Evolutionary conservation across 2,113 vertebrate genomes (phyloP), one percentile per base, ranked within the genome.

Genomic region (Nestor notabilis): DNA sequence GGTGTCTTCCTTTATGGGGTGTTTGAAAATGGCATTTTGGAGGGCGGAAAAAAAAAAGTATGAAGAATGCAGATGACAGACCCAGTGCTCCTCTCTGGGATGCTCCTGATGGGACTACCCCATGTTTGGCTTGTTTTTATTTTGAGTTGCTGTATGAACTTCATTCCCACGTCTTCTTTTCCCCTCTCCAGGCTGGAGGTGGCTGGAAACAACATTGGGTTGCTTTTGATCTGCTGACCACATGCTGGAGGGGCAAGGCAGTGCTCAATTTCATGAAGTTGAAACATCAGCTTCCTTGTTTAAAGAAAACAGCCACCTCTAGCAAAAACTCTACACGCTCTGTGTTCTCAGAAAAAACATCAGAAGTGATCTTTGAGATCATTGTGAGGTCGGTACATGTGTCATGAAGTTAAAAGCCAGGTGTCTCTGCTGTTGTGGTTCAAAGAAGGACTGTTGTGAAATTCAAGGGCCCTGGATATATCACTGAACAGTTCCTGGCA

Each of bases 341-440:
- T 58, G 53, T 37, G 20, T 63, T 31, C 33, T 17, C 33, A 17
- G 56, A 10, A 68, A 33, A 17, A 13, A 2, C 0, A 4, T 0
- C 17, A 77, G 23, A 37, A 21, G 83, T 27, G n/a, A 31, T 20
- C 53, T 52, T 25, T 11, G 79, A 75, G 41, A 8, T 37, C 12
- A 0, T 44, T 14, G 5, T 11, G 21, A 19, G 47, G 37, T 13
- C 65, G 2, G 0, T 14, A 17, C 7, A 0, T 8, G 17, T 27
- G 56, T 56, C 14, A 5, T 37, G 88, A 49, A 71, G 49, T 10
- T 43, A 21, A 31, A 77, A 46, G 28, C 37, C 58, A 33, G 68
- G 11, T 33, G 66, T 46, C 18, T 2, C 9, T 63, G 9, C 47
- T 50, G 76, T 5, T 4, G 1, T 7, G 78, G 66, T 24, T 39